A percentile compares a stretch with the other conserved stretches of the same genome.
These are phyloP conservation scores for Aphodius sticticus DNA, from an alignment of 2,888 invertebrate genomes.

Conservation along the genomic window DNA sequence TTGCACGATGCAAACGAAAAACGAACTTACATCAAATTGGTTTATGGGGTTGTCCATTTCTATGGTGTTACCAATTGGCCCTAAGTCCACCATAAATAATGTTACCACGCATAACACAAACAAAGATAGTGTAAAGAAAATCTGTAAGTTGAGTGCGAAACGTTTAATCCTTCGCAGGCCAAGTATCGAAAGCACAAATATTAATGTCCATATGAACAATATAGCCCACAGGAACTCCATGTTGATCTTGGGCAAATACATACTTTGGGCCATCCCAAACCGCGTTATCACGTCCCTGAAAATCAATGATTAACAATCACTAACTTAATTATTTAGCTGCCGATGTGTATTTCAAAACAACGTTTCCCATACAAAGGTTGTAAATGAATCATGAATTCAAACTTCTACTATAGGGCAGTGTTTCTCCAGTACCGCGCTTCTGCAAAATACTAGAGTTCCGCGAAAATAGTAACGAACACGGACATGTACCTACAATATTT, in stretches of 20 bases:
- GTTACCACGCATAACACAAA: background rate
- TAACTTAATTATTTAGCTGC: too few relatives aligned
- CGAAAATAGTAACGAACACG: too few relatives aligned
- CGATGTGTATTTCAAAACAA: too few relatives aligned
- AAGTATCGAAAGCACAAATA: background rate
- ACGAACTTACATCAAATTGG: constrained; percentile 7
- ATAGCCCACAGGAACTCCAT: background rate
- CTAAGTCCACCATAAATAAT: background rate
- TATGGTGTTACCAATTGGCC: background rate
- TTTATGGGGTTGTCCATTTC: background rate
- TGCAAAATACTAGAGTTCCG: too few relatives aligned
- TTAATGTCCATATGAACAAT: background rate
- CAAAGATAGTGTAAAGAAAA: background rate
- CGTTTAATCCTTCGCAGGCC: background rate
- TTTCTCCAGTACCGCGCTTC: too few relatives aligned
- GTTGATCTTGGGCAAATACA: background rate
- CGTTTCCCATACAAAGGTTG: too few relatives aligned
- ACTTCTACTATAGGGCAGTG: too few relatives aligned
- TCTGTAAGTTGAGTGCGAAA: background rate
- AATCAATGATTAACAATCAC: too few relatives aligned
- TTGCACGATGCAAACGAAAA: background rate
- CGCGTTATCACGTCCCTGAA: too few relatives aligned
- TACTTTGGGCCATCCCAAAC: too few relatives aligned
- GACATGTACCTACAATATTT: too few relatives aligned
- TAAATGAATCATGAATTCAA: too few relatives aligned